Evolutionary conservation across 1,140 invertebrate genomes (phyloP), one percentile per base, ranked within the genome.

Genomic region (Brachystomella parvula): DNA sequence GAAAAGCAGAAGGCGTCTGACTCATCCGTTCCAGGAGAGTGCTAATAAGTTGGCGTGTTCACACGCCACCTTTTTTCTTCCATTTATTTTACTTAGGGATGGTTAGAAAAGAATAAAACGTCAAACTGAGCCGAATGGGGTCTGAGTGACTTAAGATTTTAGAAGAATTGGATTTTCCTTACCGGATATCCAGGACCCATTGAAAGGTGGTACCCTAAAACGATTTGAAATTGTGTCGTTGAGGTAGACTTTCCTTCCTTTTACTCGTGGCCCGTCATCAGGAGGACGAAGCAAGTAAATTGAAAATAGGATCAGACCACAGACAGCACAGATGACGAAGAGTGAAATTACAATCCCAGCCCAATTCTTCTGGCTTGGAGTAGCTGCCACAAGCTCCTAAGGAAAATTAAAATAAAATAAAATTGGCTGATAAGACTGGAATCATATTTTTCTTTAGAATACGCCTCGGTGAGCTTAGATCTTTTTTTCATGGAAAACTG

Each of bases 261-360:
- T 82, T 44, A 84, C 82, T 59, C 86, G 77, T 12, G 85, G 83
- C 0, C 85, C 86, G 71, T 87, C 83, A 70, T 87, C 86, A 1
- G 83, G 84, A 1, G 87, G 87, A 6, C 89, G 91, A 12, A 93
- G 83, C 47, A 94, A 81, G 24, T 92, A 85, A 73, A 94, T 90
- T 74, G 90, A 90, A 76, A 90, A 87, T 64, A 91, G 83, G 44
- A 94, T 93, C 68, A 94, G 83, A 24, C 87, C 87, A 69, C 90
- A 86, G 12, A 95, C 90, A 3, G 87, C 84, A 17, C 88, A 82
- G 66, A 95, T 94, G 30, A 94, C 92, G 63, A 94, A 79, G 32
- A 94, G 80, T 0, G 92, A 90, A 65, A 94, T 94, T 64, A 88
- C 84, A 67, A 94, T 93, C 17, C 92, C 91, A 31, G 89, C 84